Conservation (phyloP, 1,140 invertebrate species). For the Zaprionus kolodkinae region DNA sequence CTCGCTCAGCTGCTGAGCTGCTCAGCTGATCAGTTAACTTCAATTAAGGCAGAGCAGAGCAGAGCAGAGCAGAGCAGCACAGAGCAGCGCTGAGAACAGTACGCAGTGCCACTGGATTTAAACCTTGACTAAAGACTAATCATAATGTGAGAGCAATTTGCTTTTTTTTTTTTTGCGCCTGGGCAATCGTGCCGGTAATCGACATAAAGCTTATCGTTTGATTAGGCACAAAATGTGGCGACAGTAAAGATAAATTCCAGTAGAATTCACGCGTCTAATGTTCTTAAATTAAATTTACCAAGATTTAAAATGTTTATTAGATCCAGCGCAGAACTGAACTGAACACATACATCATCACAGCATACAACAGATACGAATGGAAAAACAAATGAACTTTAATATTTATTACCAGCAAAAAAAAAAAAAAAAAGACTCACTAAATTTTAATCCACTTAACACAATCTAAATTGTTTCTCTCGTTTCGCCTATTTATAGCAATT, state of each 20-base stretch:
- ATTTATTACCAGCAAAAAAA: not conserved
- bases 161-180: slow-evolving; percentile 32
- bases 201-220: slow-evolving; percentile 80
- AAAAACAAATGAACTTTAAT: slow-evolving; percentile 1
- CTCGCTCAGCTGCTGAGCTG: slow-evolving; percentile 3
- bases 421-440: not conserved
- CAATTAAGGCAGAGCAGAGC: slow-evolving; percentile 26
- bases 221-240: slow-evolving; percentile 62
- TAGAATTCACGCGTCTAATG: slow-evolving; percentile 42
- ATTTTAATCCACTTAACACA: slow-evolving; percentile 4
- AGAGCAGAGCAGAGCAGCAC: slow-evolving; percentile 10
- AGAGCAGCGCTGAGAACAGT: slow-evolving; percentile 11
- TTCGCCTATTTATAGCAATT: not conserved
- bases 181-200: slow-evolving; percentile 51
- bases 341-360: not conserved
- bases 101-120: slow-evolving; percentile 32
- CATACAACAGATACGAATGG: not conserved
- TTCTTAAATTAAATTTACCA: slow-evolving; percentile 56
- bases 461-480: not conserved
- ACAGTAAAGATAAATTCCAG: slow-evolving; percentile 65
- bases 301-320: slow-evolving; percentile 40
- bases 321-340: not conserved
- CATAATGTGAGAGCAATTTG: slow-evolving; percentile 41
- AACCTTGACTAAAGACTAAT: slow-evolving; percentile 49
- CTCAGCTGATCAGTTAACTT: slow-evolving; percentile 38